Base-by-base conservation (phyloP, 2,888 invertebrate genomes). In the Corbicula japonica region DNA sequence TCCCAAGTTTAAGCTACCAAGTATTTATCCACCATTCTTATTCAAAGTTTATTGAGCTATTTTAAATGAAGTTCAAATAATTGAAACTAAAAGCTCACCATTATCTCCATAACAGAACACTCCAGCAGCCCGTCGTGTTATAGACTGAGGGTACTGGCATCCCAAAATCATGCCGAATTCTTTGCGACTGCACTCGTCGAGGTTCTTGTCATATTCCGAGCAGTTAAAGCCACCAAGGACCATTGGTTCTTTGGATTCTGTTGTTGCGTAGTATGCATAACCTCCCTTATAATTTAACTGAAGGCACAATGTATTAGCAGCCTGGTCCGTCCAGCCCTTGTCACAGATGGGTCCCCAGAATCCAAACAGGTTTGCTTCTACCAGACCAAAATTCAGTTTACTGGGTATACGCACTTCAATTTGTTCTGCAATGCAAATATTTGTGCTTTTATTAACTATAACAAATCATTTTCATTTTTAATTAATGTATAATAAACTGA, bases 341-440 rank as follows among this genome's bases (percentile, higher is more conserved):
- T 72, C 41, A 54, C 71, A 72, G 4, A 72, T 41, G 0, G 71
- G 71, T 18, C 71, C 71, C 71, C 71, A 72, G 41, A 72, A 72
- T 15, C 71, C 71, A 35, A 62, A 72, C 34, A 34, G 61, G 23
- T 62, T 62, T 5, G 52, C 71, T 34, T 62, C 44, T 18, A 72
- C n/a, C 21, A 61, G 32, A 30, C 71, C 71, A 21, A 41, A 72
- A 44, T 56, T 62, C 26, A 18, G 23, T n/a, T n/a, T n/a, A n/a
- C n/a, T n/a, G n/a, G n/a, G n/a, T n/a, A n/a, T n/a, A n/a, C n/a
- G n/a, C n/a, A n/a, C n/a, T n/a, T n/a, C n/a, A n/a, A n/a, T n/a
- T n/a, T n/a, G n/a, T n/a, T n/a, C n/a, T n/a, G n/a, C n/a, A n/a
- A n/a, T n/a, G n/a, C n/a, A n/a, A n/a, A n/a, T n/a, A n/a, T n/a